Base-by-base conservation (phyloP, 1,140 invertebrate genomes). In the Cydia strobilella region DNA sequence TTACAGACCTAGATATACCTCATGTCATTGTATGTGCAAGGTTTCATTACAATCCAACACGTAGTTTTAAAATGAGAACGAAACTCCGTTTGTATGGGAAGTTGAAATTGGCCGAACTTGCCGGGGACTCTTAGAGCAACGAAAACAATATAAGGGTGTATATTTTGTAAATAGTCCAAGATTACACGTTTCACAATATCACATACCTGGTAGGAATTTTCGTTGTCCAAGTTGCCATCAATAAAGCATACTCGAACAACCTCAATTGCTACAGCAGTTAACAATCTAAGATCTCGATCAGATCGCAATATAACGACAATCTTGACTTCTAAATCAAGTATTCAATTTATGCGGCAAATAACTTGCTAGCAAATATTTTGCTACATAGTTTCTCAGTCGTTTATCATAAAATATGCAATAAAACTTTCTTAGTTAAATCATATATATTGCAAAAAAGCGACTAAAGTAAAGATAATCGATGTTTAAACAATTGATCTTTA, bases 221-320 rank as follows among this genome's bases (percentile, higher is more conserved):
- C 76, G 71, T 77, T 81, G 76, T 78, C 75, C 75, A 74, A 66
- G 72, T 73, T 45, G 62, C 66, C 76, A 73, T 66, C 72, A 63
- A 76, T 80, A 80, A 78, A 78, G 66, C 76, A 75, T 77, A 87
- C 82, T 79, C 81, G 63, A 72, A 82, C 77, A 79, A 75, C 84
- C 80, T 83, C 80, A 83, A 89, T 87, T 85, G 82, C 79, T 80
- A 81, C 81, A 79, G 84, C 84, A 83, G 80, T 86, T 87, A 80
- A 82, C 80, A 78, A 86, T 86, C 85, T 81, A 78, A 75, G 82
- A 82, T 82, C 76, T 63, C 75, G 84, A 85, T 86, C 83, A 73
- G 73, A 86, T 82, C 79, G 75, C 79, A 79, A 79, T 81, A 80
- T 80, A 77, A 69, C 78, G 80, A 83, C 82, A 83, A 82, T 79